Base-by-base conservation (phyloP, 2,113 vertebrate species). In the Aphelocoma coerulescens region DNA sequence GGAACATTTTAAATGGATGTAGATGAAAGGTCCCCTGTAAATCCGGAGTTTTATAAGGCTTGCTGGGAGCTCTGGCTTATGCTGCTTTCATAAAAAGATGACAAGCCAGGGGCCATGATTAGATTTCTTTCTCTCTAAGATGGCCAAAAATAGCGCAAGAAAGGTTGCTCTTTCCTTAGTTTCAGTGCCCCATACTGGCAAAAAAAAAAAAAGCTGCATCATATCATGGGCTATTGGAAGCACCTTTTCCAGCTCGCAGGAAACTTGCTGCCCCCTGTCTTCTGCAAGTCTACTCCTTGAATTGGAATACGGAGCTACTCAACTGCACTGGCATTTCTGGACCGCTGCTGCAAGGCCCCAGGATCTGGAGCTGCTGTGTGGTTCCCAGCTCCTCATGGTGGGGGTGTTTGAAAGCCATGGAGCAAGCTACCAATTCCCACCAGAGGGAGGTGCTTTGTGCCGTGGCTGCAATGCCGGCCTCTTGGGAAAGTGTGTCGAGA, bases 1-100 rank as follows among this genome's bases (percentile, higher is more conserved):
- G 96, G 84, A 93, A 91, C 95, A 95, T 95, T 97, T 96, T 96
- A 95, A 97, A 97, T 95, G 97, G 94, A 95, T 96, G 89, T 84
- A 95, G 91, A 97, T 96, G 91, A 97, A 97, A 97, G 96, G 39
- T 95, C 93, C 79, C 92, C 88, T 92, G 87, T 96, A 95, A 97
- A 97, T 95, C 94, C 11, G 4, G 51, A 88, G 93, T 94, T 97
- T 96, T 95, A 89, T 95, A 96, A 63, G 69, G 85, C 94, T 97
- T 95, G 74, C 91, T 82, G 85, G 77, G 96, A 95, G 85, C 95
- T 88, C 92, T 77, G 91, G 91, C 95, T 91, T 94, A 91, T 76
- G 75, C 84, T 91, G 87, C 86, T 95, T 96, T 97, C 89, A 95
- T 97, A 91, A 97, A 97, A 97, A 95, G 90, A 96, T 97, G 95